Evolutionary conservation across 2,113 vertebrate species (phyloP).

Genomic region (Otolemur garnettii): DNA sequence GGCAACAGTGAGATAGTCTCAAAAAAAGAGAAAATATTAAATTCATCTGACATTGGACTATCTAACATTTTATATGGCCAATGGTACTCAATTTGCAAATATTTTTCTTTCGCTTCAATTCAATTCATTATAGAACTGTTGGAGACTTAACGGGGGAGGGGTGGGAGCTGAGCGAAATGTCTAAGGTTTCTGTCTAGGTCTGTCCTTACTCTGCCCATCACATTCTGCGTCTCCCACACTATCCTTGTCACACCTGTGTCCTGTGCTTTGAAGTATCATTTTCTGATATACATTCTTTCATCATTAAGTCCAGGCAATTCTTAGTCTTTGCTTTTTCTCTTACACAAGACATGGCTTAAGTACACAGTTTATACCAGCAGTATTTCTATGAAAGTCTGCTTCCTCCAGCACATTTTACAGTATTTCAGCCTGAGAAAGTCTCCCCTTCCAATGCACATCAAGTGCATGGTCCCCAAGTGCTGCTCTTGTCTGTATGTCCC

Average conservation of each 20-base stretch:
- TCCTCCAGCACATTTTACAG: neutral
- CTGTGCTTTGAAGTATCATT: neutral
- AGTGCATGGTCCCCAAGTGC: too few relatives aligned
- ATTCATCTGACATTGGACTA: neutral
- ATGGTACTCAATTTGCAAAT: neutral
- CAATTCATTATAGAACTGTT: neutral
- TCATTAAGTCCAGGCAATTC: conserved; percentile 1
- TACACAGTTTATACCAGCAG: neutral
- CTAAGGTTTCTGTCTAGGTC: neutral
- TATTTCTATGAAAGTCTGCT: neutral
- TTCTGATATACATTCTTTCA: neutral
- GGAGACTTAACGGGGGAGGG: neutral
- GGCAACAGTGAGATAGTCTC: too few relatives aligned
- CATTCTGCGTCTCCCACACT: neutral
- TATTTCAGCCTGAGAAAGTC: neutral
- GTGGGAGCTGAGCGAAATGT: neutral
- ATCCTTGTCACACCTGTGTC: neutral
- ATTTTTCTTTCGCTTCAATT: neutral
- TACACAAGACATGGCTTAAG: neutral
- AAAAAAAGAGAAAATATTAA: neutral
- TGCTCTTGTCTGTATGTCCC: neutral
- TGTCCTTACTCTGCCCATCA: neutral
- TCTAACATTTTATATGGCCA: neutral
- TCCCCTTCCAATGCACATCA: neutral
- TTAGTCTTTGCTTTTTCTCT: neutral